Evolutionary conservation across 2,113 vertebrate genomes (phyloP).

Genomic region (Sterrhoptilus dennistouni): DNA sequence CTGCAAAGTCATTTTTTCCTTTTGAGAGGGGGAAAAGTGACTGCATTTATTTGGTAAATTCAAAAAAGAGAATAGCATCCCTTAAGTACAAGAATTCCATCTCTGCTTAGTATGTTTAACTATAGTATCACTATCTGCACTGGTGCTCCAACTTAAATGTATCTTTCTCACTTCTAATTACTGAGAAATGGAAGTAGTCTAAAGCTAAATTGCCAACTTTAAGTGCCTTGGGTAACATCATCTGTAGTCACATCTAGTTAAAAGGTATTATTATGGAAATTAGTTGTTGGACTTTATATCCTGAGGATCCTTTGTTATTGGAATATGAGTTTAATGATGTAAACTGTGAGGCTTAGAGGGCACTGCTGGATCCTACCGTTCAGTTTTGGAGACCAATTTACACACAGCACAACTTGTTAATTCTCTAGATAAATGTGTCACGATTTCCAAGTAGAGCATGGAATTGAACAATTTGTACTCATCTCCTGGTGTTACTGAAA

Average conservation of each 20-base stretch:
- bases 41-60: neutral
- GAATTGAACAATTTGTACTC: slow-evolving; percentile 44
- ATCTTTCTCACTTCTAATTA: slow-evolving; percentile 27
- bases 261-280: slow-evolving; percentile 59
- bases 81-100: neutral
- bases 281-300: slow-evolving; percentile 30
- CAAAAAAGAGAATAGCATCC: neutral
- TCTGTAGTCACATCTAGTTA: slow-evolving; percentile 50
- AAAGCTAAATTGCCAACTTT: neutral
- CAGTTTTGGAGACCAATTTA: neutral
- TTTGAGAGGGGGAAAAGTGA: neutral
- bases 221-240: slow-evolving; percentile 23
- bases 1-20: neutral
- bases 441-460: slow-evolving; percentile 11
- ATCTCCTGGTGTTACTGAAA: slow-evolving; percentile 5
- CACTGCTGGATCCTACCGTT: neutral
- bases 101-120: neutral
- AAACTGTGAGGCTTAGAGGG: slow-evolving; percentile 13
- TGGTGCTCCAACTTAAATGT: neutral
- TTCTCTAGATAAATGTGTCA: slow-evolving; percentile 37
- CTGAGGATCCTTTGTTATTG: slow-evolving; percentile 24
- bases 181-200: slow-evolving; percentile 20
- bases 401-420: slow-evolving; percentile 10
- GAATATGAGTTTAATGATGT: slow-evolving; percentile 41
- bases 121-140: neutral